Conservation (phyloP, 1,140 invertebrate genomes). For the Pollicipes pollicipes region DNA sequence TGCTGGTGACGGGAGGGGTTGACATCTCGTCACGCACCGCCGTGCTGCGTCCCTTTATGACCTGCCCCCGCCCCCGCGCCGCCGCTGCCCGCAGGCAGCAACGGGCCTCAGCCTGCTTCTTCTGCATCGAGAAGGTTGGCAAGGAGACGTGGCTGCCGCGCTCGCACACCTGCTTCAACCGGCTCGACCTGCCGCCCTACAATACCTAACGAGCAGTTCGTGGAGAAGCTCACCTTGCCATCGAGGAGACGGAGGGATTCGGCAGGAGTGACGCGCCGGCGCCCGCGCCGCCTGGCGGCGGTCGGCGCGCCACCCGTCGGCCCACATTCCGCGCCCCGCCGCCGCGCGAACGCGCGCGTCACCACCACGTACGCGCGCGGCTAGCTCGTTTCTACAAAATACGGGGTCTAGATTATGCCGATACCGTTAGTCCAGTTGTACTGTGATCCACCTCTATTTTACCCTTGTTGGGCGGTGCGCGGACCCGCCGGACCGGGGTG, state of each 20-base stretch:
- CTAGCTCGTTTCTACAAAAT: not conserved
- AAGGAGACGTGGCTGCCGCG: slow-evolving; percentile 95
- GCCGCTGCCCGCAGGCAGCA: slow-evolving; percentile 47
- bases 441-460: not conserved
- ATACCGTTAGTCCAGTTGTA: not conserved
- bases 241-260: slow-evolving; percentile 99
- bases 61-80: not conserved
- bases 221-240: slow-evolving; percentile 94
- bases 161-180: slow-evolving; percentile 94
- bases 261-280: slow-evolving; percentile 59
- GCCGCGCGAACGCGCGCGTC: too few species aligned
- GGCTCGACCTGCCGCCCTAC: slow-evolving; percentile 86
- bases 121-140: slow-evolving; percentile 99
- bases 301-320: too few species aligned
- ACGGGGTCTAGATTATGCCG: slow-evolving; percentile 1
- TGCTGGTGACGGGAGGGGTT: too few species aligned
- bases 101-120: slow-evolving; percentile 93
- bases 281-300: too few species aligned
- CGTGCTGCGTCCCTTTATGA: slow-evolving; percentile 7
- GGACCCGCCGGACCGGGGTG: too few species aligned
- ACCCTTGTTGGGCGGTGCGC: too few species aligned
- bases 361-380: too few species aligned
- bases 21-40: slow-evolving; percentile 4
- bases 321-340: not conserved
- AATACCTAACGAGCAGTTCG: slow-evolving; percentile 89